A percentile compares a stretch with the other conserved stretches of the same genome.
phyloP scores from a whole-genome alignment of 2,888 invertebrate genomes.

The Acrobeloides nanus region DNA sequence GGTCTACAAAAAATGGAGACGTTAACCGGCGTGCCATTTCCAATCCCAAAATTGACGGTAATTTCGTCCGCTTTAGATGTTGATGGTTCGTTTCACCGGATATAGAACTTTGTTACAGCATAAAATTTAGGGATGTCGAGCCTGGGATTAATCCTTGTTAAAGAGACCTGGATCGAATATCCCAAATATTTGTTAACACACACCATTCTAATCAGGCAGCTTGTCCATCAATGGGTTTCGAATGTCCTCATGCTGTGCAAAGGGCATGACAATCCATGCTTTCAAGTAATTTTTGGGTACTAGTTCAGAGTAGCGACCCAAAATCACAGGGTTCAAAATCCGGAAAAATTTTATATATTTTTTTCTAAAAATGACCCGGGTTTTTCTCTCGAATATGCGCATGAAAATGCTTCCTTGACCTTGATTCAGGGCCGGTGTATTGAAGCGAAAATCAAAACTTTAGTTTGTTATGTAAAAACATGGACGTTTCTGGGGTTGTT shows the following conservation, averaged over 20 bases:
- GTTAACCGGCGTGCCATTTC: conserved; percentile 14
- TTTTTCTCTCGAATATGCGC: not conserved
- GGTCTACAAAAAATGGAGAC: not conserved
- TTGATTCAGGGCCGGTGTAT: too few species aligned
- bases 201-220: conserved; percentile 19
- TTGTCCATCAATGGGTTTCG: conserved; percentile 28
- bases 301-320: too few species aligned
- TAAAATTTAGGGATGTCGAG: too few species aligned
- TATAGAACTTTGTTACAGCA: too few species aligned
- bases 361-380: too few species aligned
- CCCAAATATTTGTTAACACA: conserved; percentile 31
- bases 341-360: too few species aligned
- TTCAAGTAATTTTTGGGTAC: conserved; percentile 21
- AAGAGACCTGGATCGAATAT: conserved; percentile 31
- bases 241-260: conserved; percentile 30
- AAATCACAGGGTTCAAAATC: too few species aligned
- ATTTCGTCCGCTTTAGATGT: conserved; percentile 21
- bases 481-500: not conserved
- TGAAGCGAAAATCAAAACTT: conserved; percentile 1
- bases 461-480: not conserved
- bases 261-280: too few species aligned
- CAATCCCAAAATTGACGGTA: conserved; percentile 20
- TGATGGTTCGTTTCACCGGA: conserved; percentile 22
- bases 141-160: conserved; percentile 24
- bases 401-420: too few species aligned